Evolutionary conservation across 2,888 invertebrate genomes (phyloP), one percentile per base, ranked within the genome.

Genomic region (Hirtodrosophila histrioides): DNA sequence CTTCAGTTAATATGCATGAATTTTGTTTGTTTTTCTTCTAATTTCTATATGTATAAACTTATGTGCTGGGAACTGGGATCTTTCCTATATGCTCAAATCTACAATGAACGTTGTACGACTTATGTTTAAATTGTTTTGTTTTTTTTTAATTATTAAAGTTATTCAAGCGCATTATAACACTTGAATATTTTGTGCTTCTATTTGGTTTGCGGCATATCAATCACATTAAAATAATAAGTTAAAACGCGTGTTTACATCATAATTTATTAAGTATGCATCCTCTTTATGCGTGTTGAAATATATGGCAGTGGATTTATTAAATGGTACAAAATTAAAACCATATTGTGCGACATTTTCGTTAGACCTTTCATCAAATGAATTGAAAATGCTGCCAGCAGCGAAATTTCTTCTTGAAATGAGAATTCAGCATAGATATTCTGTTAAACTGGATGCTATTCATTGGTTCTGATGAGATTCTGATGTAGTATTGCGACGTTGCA

Each of bases 91-190:
- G 85, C 66, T 85, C 66, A 83, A 82, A 83, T 82, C 81, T 82
- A 82, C 81, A 82, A 79, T 82, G 86, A 82, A 82, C 86, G 65
- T 85, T 67, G 56, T 68, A 67, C 69, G 70, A 83, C 77, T 80
- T 79, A 80, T 72, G 9, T 49, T 44, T 54, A 60, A 23, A 44
- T 62, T 56, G 9, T 37, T 58, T 10, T 43, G 17, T 50, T 46
- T 40, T 49, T 36, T 36, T 61, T 45, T 45, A 4, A 7, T 40
- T 41, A 17, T 17, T 17, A 17, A 17, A 17, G 17, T 12, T 46
- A 27, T 41, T 46, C 53, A 64, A 40, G 45, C 49, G 66, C 51
- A 43, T 66, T 50, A 50, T 57, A 69, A 62, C 69, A 48, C 36
- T 69, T 49, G 17, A 69, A 56, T 46, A 36, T 61, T 58, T 56